These are phyloP conservation scores for Plutella xylostella DNA, from an alignment of 2,888 invertebrate genomes.

Conservation along the genomic window DNA sequence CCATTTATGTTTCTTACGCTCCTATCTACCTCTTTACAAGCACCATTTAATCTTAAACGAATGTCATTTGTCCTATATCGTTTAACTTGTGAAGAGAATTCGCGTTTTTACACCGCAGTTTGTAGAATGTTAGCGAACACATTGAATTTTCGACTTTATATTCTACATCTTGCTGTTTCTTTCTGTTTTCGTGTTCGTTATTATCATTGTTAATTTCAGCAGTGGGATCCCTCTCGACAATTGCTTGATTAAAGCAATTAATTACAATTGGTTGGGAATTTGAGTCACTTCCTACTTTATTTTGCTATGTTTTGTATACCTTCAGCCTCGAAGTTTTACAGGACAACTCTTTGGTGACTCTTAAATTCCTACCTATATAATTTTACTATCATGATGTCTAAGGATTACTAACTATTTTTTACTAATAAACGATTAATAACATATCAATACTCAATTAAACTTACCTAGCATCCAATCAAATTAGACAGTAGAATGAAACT, in stretches of 20 bases:
- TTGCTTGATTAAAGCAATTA: conserved; percentile 66
- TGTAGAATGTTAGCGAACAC: background rate
- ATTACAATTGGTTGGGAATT: conserved; percentile 62
- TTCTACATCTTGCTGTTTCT: background rate
- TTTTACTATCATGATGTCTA: too few species aligned
- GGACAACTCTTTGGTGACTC: too few species aligned
- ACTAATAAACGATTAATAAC: too few species aligned
- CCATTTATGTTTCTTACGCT: background rate
- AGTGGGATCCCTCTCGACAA: conserved; percentile 49
- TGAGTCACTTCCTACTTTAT: conserved; percentile 46
- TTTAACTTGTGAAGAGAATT: conserved; percentile 31
- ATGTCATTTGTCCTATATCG: conserved; percentile 37
- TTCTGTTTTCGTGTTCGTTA: conserved; percentile 19
- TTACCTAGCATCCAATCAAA: too few species aligned
- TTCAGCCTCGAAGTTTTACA: too few species aligned
- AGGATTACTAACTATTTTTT: too few species aligned
- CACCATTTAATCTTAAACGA: conserved; percentile 39
- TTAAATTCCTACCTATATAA: too few species aligned
- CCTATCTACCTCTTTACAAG: conserved; percentile 29
- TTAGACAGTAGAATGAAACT: too few species aligned
- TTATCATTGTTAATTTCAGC: conserved; percentile 53
- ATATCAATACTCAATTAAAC: too few species aligned
- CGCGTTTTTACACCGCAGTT: conserved; percentile 18
- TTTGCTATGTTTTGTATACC: too few species aligned
- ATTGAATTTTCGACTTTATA: background rate